A percentile compares a stretch with the other conserved stretches of the same genome.
Evolutionary conservation across 2,797 vertebrate species (phyloP).

Genomic region (Neopelma chrysocephalum): DNA sequence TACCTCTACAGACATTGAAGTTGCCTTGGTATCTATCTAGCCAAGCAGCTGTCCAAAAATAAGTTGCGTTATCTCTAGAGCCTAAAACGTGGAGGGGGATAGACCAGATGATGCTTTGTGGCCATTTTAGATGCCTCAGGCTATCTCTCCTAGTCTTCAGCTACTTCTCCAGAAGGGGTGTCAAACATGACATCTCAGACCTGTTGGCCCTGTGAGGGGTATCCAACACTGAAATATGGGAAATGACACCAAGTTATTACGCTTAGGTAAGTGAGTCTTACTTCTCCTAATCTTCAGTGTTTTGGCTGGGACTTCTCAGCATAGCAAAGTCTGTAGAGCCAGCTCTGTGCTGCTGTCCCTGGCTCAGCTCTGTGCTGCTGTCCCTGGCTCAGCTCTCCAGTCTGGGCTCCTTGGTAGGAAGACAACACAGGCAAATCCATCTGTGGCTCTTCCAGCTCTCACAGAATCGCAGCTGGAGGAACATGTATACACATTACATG

Average conservation of each 20-base stretch:
- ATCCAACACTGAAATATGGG: not conserved
- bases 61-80: not conserved
- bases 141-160: not conserved
- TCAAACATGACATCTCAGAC: accelerated
- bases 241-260: not conserved
- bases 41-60: not conserved
- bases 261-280: not conserved
- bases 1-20: not conserved
- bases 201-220: not conserved
- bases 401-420: not conserved
- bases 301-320: not conserved
- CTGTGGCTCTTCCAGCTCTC: not conserved
- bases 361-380: not conserved
- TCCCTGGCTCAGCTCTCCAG: not conserved
- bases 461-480: not conserved
- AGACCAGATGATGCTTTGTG: not conserved
- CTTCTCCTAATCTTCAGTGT: not conserved
- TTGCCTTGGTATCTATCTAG: not conserved
- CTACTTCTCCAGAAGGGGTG: not conserved
- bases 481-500: accelerated
- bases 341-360: not conserved
- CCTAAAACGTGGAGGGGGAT: not conserved
- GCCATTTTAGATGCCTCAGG: not conserved
- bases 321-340: not conserved
- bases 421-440: not conserved